Base-by-base conservation (phyloP, 2,113 vertebrate genomes). In the Trogon melanurus region DNA sequence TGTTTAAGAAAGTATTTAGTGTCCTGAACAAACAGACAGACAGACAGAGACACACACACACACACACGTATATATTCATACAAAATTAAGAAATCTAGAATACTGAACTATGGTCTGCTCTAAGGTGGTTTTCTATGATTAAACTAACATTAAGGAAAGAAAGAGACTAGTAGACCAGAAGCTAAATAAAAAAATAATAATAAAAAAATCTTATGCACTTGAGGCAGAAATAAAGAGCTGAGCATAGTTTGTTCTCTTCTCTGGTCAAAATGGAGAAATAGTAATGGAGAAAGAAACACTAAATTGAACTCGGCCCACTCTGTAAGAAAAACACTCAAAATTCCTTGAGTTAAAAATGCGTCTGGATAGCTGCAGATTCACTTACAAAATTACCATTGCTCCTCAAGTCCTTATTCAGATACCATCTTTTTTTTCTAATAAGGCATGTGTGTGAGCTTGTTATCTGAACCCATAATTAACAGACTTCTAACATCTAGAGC, bases 211-310 rank as follows among this genome's bases (percentile, higher is more conserved):
- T 45, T 36, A 30, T 56, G 19, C 48, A 47, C 47, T 89, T 89
- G 91, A 79, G 50, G 32, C 51, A 56, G 44, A 71, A 65, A 41
- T 81, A 53, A 74, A 58, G 44, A 79, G 17, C n/a, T 32, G 51
- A 69, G 54, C 30, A 34, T 60, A 71, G 56, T 84, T 89, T 78
- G 19, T 25, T 83, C 56, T 50, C 4, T 48, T 83, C 38, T 67
- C 20, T 80, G 34, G 69, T 95, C 44, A 66, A 83, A 94, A 97
- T 94, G 51, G 36, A 41, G 34, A 91, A 95, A 79, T 70, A 85
- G 50, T 76, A 90, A 64, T 56, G 79, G 92, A 70, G 56, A 92
- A 91, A 91, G 32, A 84, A 84, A 88, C 25, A 84, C 36, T 91
- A 50, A 41, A 57, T 34, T 50, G 57, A 87, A 44, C 38, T 41